Evolutionary conservation across 2,113 vertebrate genomes (phyloP).

Genomic region (Sebastes schlegelii): DNA sequence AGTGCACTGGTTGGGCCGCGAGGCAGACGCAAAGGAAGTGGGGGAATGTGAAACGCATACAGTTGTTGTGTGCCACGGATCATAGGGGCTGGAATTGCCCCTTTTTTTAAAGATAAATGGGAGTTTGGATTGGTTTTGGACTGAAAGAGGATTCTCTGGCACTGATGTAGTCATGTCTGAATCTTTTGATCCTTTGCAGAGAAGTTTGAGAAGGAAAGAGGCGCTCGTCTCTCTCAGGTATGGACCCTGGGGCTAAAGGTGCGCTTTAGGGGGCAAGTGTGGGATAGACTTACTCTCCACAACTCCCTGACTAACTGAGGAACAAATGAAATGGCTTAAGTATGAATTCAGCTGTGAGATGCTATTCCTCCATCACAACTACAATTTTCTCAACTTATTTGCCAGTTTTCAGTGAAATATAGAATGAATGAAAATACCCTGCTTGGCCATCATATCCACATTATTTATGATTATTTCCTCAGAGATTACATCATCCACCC

Average conservation of each 20-base stretch:
- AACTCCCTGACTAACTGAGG: conserved; percentile 20
- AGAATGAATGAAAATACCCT: background rate
- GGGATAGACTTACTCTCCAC: conserved; percentile 27
- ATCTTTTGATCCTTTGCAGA: conserved; percentile 64
- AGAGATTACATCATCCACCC: background rate
- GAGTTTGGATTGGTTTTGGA: conserved; percentile 53
- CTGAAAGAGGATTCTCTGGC: conserved; percentile 57
- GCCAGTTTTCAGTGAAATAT: background rate
- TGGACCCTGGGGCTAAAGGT: conserved; percentile 38
- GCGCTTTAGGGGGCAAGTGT: conserved; percentile 14
- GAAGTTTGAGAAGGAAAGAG: conserved; percentile 43
- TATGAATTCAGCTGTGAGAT: conserved; percentile 5
- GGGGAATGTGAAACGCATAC: conserved; percentile 71
- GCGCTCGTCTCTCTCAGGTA: conserved; percentile 34
- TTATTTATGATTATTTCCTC: conserved; percentile 8
- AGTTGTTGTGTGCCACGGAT: conserved; percentile 60
- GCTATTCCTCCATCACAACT: background rate
- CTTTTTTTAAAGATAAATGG: conserved; percentile 41
- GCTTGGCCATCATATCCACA: background rate
- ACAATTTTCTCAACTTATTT: background rate
- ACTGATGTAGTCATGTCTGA: conserved; percentile 41
- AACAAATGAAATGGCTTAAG: background rate
- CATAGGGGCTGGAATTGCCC: conserved; percentile 43
- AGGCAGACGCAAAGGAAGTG: conserved; percentile 66
- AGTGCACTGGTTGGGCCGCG: conserved; percentile 46